These are phyloP conservation scores for Synodontis membranacea DNA, from an alignment of 2,113 vertebrate genomes.

Conservation along the genomic window DNA sequence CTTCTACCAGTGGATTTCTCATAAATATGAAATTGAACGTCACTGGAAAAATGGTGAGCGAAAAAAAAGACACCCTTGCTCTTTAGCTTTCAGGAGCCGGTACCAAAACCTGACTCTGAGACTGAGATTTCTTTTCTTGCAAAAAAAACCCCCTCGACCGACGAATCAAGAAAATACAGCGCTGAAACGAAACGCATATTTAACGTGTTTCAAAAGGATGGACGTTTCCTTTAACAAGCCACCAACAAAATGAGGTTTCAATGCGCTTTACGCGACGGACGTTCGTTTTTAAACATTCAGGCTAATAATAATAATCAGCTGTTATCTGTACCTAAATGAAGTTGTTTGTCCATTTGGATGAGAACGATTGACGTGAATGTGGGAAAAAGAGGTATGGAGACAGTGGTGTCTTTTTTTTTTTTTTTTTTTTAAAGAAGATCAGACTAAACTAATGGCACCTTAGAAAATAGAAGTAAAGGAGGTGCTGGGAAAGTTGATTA, in stretches of 20 bases:
- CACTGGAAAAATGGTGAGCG: not conserved
- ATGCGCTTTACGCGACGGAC: not conserved
- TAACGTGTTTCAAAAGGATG: not conserved
- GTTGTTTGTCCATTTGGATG: too few relatives aligned
- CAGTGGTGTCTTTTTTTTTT: too few relatives aligned
- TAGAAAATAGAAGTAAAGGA: constrained; percentile 3
- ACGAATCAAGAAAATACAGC: too few relatives aligned
- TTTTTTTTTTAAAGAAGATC: not conserved
- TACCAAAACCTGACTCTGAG: not conserved
- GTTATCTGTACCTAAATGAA: not conserved
- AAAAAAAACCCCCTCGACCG: too few relatives aligned
- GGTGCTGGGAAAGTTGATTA: constrained; percentile 6
- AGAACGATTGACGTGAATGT: not conserved
- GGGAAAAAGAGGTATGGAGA: not conserved
- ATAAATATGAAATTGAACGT: not conserved
- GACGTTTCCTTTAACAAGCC: not conserved
- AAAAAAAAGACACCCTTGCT: not conserved
- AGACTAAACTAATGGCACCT: not conserved
- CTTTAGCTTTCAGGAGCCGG: not conserved
- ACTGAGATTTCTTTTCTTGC: too few relatives aligned
- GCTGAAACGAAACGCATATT: too few relatives aligned
- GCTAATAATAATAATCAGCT: not conserved
- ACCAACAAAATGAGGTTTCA: not conserved
- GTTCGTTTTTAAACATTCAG: not conserved
- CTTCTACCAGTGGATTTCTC: not conserved